Conservation (phyloP, 2,113 vertebrate genomes). For the Rhinolophus ferrumequinum region DNA sequence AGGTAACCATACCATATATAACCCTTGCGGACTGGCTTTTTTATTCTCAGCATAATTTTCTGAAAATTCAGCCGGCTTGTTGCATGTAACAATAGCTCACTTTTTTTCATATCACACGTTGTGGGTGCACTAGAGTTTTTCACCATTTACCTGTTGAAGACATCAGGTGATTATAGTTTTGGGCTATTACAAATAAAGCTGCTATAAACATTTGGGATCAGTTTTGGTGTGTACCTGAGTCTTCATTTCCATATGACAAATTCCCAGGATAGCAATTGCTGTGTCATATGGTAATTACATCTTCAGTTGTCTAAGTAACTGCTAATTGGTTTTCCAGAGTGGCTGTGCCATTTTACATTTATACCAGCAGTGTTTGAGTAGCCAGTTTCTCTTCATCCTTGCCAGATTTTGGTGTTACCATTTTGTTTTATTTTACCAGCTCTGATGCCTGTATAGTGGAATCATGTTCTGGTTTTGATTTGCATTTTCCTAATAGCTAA, state of each 20-base stretch:
- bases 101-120: background rate
- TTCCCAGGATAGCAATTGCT: background rate
- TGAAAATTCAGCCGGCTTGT: background rate
- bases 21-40: background rate
- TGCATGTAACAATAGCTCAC: background rate
- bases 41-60: background rate
- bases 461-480: background rate
- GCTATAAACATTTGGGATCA: background rate
- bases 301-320: background rate
- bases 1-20: background rate
- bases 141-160: background rate
- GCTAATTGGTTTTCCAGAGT: background rate
- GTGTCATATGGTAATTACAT: background rate
- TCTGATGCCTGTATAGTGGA: background rate
- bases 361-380: background rate
- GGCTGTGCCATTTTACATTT: background rate
- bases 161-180: background rate
- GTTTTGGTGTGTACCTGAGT: background rate
- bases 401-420: background rate
- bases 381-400: background rate
- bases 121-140: background rate
- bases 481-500: background rate
- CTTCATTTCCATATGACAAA: background rate
- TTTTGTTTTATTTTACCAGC: background rate
- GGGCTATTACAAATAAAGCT: background rate